Base-by-base conservation (phyloP, 2,797 vertebrate genomes). In the Muraenolepis orangiensis region DNA sequence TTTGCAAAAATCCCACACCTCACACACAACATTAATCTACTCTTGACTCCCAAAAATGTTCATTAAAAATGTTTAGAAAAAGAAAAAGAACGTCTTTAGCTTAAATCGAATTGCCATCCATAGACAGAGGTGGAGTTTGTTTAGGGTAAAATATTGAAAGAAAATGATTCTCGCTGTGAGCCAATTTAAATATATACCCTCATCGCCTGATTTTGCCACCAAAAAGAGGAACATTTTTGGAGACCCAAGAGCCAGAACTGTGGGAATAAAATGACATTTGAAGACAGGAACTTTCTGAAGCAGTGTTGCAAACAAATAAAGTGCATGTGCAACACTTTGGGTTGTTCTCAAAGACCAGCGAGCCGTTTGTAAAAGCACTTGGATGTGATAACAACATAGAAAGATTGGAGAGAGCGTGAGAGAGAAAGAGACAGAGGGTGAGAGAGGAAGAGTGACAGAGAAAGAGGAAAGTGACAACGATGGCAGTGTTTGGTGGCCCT, bases 311-410 rank as follows among this genome's bases (percentile, higher is more conserved):
- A 85, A 80, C 84, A 86, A 88, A 84, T 93, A 94, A 94, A 93
- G 93, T 94, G 92, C 93, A 90, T 79, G 88, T 87, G 93, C 89
- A 91, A 93, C 88, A 91, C 92, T 90, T 88, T 66, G 38, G 85
- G 85, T 91, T 87, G 88, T 90, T 92, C 90, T 92, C 61, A 78
- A n/a, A 91, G 90, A 92, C 88, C 89, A 86, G 88, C 87, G 73
- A 81, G 88, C 57, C 84, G 84, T 89, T 89, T 76, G 80, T 66
- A 73, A 87, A 91, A 89, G 88, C 87, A 92, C 90, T 91, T 90
- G 29, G 80, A 87, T 73, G 77, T 57, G 38, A 77, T n/a, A n/a
- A 57, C 78, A 61, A 89, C 42, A 77, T 64, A 86, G 73, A 82
- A 75, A 82, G 6, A 71, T 70, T 3, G 30, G 23, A 6, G 13